Evolutionary conservation across 1,140 invertebrate species (phyloP), one percentile per base, ranked within the genome.

Genomic region (Apis laboriosa): DNA sequence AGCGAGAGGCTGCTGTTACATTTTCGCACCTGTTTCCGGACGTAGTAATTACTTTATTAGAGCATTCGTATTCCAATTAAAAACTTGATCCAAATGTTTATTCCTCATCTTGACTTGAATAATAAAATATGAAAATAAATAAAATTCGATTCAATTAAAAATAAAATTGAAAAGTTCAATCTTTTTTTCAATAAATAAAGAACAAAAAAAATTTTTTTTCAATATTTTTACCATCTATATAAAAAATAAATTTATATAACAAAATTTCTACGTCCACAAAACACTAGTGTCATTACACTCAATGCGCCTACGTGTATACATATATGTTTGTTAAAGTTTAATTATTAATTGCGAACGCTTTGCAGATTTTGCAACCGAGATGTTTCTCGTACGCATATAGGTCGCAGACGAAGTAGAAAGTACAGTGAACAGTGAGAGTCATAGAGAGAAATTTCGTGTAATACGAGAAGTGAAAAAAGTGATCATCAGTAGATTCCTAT

Each of bases 391-490:
- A 58, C 53, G 63, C 75, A 24, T 55, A 53, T 56, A 43, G n/a
- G 58, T 83, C 81, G 82, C 74, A 83, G 70, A 86, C 80, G 61
- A 86, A 86, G 80, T 78, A 79, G 73, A 86, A 66, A 86, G 80
- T 85, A 86, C 79, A 86, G 85, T 81, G 84, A 86, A 86, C 78
- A 85, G 80, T 67, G 60, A 86, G 24, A 86, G 68, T 53, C 70
- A 43, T 74, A 86, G 80, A 86, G 78, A 75, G 77, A 71, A 83
- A 64, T 66, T 78, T 75, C 58, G 73, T 71, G 77, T 76, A 64
- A 83, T 58, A 78, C 19, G 51, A 43, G 79, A 86, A 71, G 64
- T 66, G 64, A 74, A 49, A 83, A 78, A 86, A 85, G 85, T 64
- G 75, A 86, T 86, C 85, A 74, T 56, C 74, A 43, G 61, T 67